phyloP scores from a whole-genome alignment of 2,113 vertebrate species.

The Rousettus leschenaultii region DNA sequence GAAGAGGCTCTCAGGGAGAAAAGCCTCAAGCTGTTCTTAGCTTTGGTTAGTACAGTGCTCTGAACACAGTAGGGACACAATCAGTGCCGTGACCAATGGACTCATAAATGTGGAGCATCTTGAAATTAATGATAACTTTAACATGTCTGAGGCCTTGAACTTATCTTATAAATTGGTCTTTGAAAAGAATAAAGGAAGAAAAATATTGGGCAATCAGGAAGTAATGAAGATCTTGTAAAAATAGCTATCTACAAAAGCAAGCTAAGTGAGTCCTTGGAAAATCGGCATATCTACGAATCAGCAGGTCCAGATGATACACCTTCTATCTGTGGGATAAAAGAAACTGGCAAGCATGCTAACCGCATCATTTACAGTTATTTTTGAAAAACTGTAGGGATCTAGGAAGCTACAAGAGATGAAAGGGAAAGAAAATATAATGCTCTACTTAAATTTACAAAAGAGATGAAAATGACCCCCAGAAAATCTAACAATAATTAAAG shows the following conservation, averaged over 20 bases:
- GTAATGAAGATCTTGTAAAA: slow-evolving; percentile 76
- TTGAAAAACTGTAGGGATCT: slow-evolving; percentile 63
- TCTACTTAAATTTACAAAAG: slow-evolving; percentile 53
- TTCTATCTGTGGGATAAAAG: slow-evolving; percentile 69
- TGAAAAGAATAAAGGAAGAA: slow-evolving; percentile 67
- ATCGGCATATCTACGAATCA: slow-evolving; percentile 64
- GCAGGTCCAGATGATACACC: slow-evolving; percentile 68
- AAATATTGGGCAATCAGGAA: slow-evolving; percentile 72
- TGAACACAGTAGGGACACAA: slow-evolving; percentile 64
- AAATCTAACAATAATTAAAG: slow-evolving; percentile 49
- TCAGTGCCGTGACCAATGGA: not conserved
- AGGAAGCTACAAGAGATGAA: slow-evolving; percentile 55
- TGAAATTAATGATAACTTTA: slow-evolving; percentile 71
- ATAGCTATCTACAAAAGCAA: slow-evolving; percentile 70
- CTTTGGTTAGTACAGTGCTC: not conserved
- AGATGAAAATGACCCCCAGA: slow-evolving; percentile 43
- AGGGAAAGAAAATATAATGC: slow-evolving; percentile 59
- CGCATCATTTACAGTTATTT: slow-evolving; percentile 75
- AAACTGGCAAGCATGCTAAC: slow-evolving; percentile 71
- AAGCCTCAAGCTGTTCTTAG: not conserved
- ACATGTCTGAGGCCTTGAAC: slow-evolving; percentile 62
- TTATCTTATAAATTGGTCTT: slow-evolving; percentile 70
- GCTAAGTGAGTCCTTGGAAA: slow-evolving; percentile 66
- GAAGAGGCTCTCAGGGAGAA: not conserved
- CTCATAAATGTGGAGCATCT: slow-evolving; percentile 49